These are phyloP conservation scores for Papilio aristodemus DNA, from an alignment of 1,140 invertebrate species.

Conservation along the genomic window DNA sequence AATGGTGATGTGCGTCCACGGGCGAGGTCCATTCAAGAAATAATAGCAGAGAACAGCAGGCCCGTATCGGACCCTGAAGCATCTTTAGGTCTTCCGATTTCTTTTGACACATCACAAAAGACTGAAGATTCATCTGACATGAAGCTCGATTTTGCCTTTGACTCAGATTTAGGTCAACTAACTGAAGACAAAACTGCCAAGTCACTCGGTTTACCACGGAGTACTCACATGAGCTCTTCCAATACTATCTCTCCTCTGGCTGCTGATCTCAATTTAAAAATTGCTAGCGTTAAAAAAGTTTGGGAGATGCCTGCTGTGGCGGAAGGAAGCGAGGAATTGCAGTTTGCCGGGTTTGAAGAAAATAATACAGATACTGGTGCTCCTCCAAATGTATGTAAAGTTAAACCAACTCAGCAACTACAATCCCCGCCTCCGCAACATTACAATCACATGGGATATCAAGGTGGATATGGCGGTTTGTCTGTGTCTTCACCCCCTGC, in stretches of 20 bases:
- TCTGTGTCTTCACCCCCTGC: conserved; percentile 91
- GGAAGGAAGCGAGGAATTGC: conserved; percentile 81
- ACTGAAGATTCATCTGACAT: conserved; percentile 91
- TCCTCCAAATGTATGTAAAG: conserved; percentile 78
- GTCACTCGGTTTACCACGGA: conserved; percentile 83
- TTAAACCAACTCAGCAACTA: conserved; percentile 78
- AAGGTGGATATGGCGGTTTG: conserved; percentile 84
- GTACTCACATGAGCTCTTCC: conserved; percentile 82
- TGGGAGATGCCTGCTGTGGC: conserved; percentile 87
- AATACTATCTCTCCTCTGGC: conserved; percentile 78
- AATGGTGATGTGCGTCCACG: conserved; percentile 69
- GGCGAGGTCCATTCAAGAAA: conserved; percentile 72
- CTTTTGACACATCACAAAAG: conserved; percentile 80
- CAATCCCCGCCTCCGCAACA: conserved; percentile 82
- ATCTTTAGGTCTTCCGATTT: conserved; percentile 66
- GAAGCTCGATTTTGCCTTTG: conserved; percentile 94
- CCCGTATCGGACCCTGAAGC: conserved; percentile 59
- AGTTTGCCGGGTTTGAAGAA: conserved; percentile 73
- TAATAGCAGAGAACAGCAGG: conserved; percentile 69
- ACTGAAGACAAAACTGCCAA: conserved; percentile 87
- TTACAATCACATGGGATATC: conserved; percentile 77
- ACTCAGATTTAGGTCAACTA: conserved; percentile 88
- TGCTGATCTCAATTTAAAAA: conserved; percentile 95
- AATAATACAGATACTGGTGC: conserved; percentile 65
- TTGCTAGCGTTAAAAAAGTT: conserved; percentile 95